Conservation (phyloP, 2,888 invertebrate species). For the Bellardia pandia region DNA sequence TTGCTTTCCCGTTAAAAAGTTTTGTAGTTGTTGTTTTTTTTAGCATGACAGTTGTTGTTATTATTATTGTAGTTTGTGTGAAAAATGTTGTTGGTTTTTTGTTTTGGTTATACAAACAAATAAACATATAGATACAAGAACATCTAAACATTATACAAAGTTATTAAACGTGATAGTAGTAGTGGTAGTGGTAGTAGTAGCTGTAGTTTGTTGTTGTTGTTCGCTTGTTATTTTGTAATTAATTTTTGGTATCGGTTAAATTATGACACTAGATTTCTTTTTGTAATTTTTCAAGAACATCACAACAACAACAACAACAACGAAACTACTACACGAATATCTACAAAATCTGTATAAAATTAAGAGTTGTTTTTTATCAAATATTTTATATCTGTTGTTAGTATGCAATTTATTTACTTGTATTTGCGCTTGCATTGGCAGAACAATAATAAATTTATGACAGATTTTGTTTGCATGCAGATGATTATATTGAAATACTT, state of each 20-base stretch:
- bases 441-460: constrained; percentile 25
- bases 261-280: constrained; percentile 67
- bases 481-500: too few relatives aligned
- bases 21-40: constrained; percentile 39
- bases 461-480: neutral
- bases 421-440: neutral
- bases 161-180: neutral
- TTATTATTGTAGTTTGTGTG: constrained; percentile 39
- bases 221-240: constrained; percentile 72
- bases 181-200: too few relatives aligned
- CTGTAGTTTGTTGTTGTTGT: constrained; percentile 35
- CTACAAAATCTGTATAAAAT: constrained; percentile 3
- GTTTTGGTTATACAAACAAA: constrained; percentile 39
- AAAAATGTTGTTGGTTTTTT: constrained; percentile 23
- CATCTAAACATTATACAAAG: neutral
- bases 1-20: constrained; percentile 25
- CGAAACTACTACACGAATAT: neutral
- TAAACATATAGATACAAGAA: constrained; percentile 26
- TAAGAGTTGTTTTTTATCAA: constrained; percentile 26
- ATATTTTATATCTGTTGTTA: constrained; percentile 5
- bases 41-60: neutral
- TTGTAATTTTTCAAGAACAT: constrained; percentile 41
- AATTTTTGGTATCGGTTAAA: constrained; percentile 70
- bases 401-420: neutral
- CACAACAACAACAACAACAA: constrained; percentile 32